Evolutionary conservation across 2,888 invertebrate species (phyloP).

Genomic region (Agrilus mali): DNA sequence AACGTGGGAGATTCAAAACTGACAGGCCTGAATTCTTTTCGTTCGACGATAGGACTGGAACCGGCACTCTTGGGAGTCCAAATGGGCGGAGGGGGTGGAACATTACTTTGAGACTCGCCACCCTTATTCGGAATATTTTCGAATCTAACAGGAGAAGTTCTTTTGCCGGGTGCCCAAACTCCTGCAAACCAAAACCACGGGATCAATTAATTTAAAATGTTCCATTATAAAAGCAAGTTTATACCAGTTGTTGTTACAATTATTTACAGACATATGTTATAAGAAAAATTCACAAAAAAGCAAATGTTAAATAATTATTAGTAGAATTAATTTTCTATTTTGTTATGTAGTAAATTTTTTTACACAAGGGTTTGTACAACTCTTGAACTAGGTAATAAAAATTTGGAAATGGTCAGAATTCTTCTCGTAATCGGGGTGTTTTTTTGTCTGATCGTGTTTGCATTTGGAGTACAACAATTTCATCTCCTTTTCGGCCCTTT

Average conservation of each 20-base stretch:
- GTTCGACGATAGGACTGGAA: conserved; percentile 58
- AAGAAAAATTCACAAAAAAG: no score
- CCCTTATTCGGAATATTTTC: conserved; percentile 5
- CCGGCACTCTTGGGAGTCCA: conserved; percentile 67
- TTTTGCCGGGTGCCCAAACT: conserved; percentile 49
- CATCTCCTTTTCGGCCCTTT: conserved; percentile 72
- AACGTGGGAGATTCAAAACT: conserved; percentile 58
- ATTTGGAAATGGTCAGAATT: no score
- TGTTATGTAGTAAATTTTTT: no score
- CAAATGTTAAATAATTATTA: no score
- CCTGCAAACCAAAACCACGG: conserved; percentile 17
- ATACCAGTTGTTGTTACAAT: no score
- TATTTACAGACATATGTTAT: no score
- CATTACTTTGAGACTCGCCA: conserved; percentile 18
- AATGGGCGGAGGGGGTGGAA: conserved; percentile 52
- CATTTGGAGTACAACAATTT: conserved; percentile 63
- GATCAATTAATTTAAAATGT: no score
- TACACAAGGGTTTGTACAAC: no score
- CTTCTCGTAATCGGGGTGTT: no score
- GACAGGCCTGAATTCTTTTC: conserved; percentile 71
- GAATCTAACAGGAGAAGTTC: conserved; percentile 16
- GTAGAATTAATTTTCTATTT: no score
- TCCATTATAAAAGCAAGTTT: no score
- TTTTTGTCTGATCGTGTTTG: conserved; percentile 65
- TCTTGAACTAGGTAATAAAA: no score